phyloP scores from a whole-genome alignment of 53 echinoderm and acorn worm species.

The Luidia sarsii region DNA sequence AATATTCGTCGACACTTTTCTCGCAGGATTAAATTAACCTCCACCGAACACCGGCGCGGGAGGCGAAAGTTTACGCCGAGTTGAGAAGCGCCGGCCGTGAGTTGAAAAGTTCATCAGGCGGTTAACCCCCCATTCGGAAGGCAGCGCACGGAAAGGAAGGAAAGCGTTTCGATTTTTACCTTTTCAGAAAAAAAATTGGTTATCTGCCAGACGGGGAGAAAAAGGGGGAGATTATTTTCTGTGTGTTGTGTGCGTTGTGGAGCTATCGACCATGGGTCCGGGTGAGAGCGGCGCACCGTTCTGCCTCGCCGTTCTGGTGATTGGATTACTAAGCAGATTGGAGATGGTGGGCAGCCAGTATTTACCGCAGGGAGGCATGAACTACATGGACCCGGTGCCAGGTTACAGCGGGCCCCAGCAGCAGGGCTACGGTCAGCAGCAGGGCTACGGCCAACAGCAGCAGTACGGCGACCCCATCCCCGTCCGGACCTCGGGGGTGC shows the following conservation, averaged over 20 bases:
- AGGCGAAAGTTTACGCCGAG: background rate
- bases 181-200: too few species aligned
- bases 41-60: too few species aligned
- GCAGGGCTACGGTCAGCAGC: background rate
- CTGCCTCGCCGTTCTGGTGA: slow-evolving; percentile 23
- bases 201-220: too few species aligned
- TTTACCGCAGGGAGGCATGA: slow-evolving; percentile 25
- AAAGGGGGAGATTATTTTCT: too few species aligned
- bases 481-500: slow-evolving; percentile 36
- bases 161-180: too few species aligned
- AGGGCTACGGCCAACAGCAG: slow-evolving; percentile 1
- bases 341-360: slow-evolving; percentile 31
- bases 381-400: slow-evolving; percentile 25
- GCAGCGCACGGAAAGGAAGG: background rate
- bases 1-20: too few species aligned
- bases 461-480: slow-evolving; percentile 16
- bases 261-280: too few species aligned
- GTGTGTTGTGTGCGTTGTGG: too few species aligned
- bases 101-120: background rate
- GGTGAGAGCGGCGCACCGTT: too few species aligned
- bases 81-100: background rate
- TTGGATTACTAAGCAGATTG: slow-evolving; percentile 16
- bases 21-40: too few species aligned
- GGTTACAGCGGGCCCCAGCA: background rate
- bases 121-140: too few species aligned